Percentiles rank a stretch among this genome's conserved stretches.
Evolutionary conservation across 2,113 vertebrate species (phyloP).

Genomic region (Stegastes partitus): DNA sequence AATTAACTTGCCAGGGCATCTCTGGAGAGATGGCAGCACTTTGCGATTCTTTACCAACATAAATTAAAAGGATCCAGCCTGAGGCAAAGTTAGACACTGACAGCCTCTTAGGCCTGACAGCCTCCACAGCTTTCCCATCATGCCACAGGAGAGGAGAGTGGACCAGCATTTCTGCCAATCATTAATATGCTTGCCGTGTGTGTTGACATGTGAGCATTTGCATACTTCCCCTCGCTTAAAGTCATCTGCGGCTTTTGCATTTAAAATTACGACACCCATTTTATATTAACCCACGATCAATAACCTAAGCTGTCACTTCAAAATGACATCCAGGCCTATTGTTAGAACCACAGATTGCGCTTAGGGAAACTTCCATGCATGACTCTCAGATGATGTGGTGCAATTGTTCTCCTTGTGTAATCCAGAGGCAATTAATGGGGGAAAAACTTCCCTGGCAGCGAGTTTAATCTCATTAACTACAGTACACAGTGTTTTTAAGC

Average conservation of each 20-base stretch:
- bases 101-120: constrained; percentile 68
- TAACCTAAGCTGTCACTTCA: constrained; percentile 20
- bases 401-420: constrained; percentile 50
- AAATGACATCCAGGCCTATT: constrained; percentile 18
- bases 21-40: constrained; percentile 75
- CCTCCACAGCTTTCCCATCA: constrained; percentile 61
- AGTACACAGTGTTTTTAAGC: constrained; percentile 65
- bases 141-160: constrained; percentile 59
- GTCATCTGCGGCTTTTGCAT: neutral
- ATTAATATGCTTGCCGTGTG: constrained; percentile 43
- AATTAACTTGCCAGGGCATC: constrained; percentile 80
- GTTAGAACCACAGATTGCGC: neutral
- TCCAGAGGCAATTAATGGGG: constrained; percentile 58
- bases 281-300: constrained; percentile 23
- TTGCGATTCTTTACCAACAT: constrained; percentile 76
- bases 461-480: constrained; percentile 73
- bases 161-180: constrained; percentile 70
- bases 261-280: constrained; percentile 5
- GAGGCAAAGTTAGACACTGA: constrained; percentile 72
- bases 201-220: constrained; percentile 35
- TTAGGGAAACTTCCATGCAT: constrained; percentile 17
- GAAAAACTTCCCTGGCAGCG: constrained; percentile 56
- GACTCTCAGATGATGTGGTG: constrained; percentile 30
- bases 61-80: constrained; percentile 77
- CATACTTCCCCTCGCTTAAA: constrained; percentile 13